A percentile compares a stretch with the other conserved stretches of the same genome.
phyloP scores from a whole-genome alignment of 1,140 invertebrate genomes.

The Danaus melanippus region DNA sequence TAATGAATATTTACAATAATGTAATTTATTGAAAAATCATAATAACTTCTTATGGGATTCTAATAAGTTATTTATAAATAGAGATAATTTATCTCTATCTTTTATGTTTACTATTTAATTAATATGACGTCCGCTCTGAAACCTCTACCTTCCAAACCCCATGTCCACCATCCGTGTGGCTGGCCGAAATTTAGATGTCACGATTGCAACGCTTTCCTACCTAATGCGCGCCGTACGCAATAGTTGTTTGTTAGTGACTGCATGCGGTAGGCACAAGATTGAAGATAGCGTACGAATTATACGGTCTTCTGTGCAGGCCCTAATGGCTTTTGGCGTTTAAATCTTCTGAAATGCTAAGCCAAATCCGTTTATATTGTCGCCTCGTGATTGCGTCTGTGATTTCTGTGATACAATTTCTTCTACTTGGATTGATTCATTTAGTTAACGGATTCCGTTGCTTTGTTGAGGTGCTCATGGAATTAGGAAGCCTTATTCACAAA shows the following conservation, averaged over 20 bases:
- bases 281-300: constrained; percentile 59
- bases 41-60: no score
- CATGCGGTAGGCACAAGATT: constrained; percentile 54
- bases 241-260: constrained; percentile 63
- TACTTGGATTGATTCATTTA: no score
- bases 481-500: background rate
- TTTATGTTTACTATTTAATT: no score
- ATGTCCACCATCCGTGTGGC: constrained; percentile 40
- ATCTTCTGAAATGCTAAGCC: constrained; percentile 28
- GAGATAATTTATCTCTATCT: no score
- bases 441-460: no score
- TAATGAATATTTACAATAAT: no score
- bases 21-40: no score
- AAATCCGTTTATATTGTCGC: constrained; percentile 18
- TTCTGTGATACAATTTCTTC: no score
- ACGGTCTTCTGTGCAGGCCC: constrained; percentile 38
- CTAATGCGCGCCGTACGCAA: constrained; percentile 51
- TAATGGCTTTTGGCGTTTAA: constrained; percentile 40
- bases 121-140: no score
- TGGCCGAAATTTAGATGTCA: constrained; percentile 66
- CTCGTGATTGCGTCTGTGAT: background rate
- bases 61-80: no score
- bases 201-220: constrained; percentile 53
- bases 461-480: no score
- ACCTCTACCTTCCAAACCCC: constrained; percentile 3